These are phyloP conservation scores for Cossypha niveicapilla DNA, from an alignment of 2,797 vertebrate species.

Conservation along the genomic window DNA sequence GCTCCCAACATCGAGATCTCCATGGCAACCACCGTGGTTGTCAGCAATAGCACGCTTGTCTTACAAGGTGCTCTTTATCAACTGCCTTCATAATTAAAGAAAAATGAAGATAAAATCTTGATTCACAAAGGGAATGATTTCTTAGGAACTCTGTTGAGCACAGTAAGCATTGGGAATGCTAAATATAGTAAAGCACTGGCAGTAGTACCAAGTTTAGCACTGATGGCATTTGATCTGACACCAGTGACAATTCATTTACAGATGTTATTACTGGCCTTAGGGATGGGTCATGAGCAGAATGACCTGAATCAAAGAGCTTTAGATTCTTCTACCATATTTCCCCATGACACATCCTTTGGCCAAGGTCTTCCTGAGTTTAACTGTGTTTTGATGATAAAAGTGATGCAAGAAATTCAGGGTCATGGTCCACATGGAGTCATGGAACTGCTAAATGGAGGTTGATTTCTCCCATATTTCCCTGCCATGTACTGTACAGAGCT, in stretches of 20 bases:
- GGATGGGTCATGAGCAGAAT: background rate
- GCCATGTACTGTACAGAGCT: background rate
- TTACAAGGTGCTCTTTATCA: slow-evolving; percentile 39
- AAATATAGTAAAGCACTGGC: background rate
- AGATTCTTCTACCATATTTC: background rate
- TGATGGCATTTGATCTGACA: background rate
- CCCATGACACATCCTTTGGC: background rate
- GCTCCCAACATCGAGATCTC: slow-evolving; percentile 37
- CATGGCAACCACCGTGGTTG: slow-evolving; percentile 43
- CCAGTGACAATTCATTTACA: background rate
- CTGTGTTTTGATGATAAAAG: background rate
- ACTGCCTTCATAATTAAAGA: slow-evolving; percentile 31
- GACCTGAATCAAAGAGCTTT: background rate
- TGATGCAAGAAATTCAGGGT: rapidly evolving
- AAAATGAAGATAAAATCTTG: background rate
- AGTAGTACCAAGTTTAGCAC: background rate
- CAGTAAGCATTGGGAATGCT: background rate
- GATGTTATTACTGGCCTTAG: background rate
- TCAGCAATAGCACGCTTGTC: background rate
- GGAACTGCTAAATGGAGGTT: background rate
- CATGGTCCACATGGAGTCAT: background rate
- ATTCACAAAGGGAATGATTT: background rate
- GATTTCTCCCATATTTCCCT: background rate
- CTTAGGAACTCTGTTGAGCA: background rate
- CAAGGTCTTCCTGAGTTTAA: background rate